phyloP scores from a whole-genome alignment of 2,888 invertebrate genomes.

The Meta bourneti region DNA sequence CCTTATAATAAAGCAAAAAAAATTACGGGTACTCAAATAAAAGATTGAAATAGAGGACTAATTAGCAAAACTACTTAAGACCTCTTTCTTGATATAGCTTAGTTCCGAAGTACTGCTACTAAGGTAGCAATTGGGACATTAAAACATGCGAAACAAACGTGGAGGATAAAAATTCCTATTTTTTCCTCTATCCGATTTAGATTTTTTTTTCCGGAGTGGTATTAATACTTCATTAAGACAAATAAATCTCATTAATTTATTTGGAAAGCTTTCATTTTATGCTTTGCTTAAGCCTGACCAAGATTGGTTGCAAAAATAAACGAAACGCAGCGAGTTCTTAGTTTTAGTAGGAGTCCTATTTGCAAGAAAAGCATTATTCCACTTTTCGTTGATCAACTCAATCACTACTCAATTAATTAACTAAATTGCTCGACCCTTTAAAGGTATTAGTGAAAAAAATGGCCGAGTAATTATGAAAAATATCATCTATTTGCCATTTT shows the following conservation, averaged over 20 bases:
- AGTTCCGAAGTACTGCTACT: neutral
- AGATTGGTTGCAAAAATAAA: constrained; percentile 3
- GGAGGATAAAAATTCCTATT: constrained; percentile 5
- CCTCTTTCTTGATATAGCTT: neutral
- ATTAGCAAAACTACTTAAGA: constrained; percentile 61
- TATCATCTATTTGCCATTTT: constrained; percentile 9
- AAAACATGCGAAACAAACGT: constrained; percentile 22
- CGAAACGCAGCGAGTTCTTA: neutral
- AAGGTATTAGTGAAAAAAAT: constrained; percentile 17
- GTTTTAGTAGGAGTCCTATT: neutral
- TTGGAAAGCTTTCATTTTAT: constrained; percentile 25
- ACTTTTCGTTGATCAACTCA: constrained; percentile 9
- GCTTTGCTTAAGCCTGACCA: neutral
- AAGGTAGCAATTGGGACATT: constrained; percentile 5
- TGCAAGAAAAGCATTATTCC: neutral
- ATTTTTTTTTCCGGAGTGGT: constrained; percentile 18
- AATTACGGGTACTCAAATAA: constrained; percentile 32
- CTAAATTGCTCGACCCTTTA: constrained; percentile 13
- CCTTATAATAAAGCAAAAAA: constrained; percentile 6
- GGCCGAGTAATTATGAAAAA: constrained; percentile 30
- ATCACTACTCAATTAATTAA: constrained; percentile 27
- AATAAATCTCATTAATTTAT: constrained; percentile 66
- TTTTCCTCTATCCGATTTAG: neutral
- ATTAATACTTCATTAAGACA: constrained; percentile 59
- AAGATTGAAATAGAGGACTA: constrained; percentile 32